Base-by-base conservation (phyloP, 92 coral and sea anemone genomes). In the Epizoanthus rinbou region DNA sequence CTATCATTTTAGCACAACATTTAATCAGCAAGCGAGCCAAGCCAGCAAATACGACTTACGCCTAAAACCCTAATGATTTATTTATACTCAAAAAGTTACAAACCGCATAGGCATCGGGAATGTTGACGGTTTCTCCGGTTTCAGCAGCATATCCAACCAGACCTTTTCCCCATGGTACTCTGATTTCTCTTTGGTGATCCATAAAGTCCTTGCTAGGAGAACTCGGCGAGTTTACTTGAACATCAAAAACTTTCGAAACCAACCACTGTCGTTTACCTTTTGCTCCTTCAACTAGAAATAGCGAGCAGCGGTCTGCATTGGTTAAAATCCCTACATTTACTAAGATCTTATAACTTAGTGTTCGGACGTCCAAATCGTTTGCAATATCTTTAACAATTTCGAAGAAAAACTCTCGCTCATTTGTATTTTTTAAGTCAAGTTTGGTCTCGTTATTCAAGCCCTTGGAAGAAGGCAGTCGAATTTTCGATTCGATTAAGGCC, bases 81-180 rank as follows among this genome's bases (percentile, higher is more conserved):
- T 78, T 78, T 78, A 78, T 85, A 80, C 80, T 74, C n/a, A 89
- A 75, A 89, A 86, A 87, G 92, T 81, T 88, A 94, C 99, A 85
- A 87, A 97, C 99, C 98, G 94, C 99, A 60, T 97, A 97, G 24
- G 99, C 99, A 88, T 97, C 99, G 75, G 95, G 95, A 68, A 97
- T 97, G 95, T 97, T 97, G 80, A 97, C 98, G 31, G 99, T 97
- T 65, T 97, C 97, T 35, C 99, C 99, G 6, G 99, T 97, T 63
- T 95, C 92, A 54, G 99, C 99, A 14, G 99, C 99, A 74, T 97
- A 97, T 0, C 99, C 99, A 56, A 97, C 99, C 85, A 97, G 83
- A 13, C 99, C 99, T 65, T 92, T 95, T 60, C 99, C 99, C 95
- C 95, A 92, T 0, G 99, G 99, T 41, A 97, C 99, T 81, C 98